Evolutionary conservation across 2,113 vertebrate genomes (phyloP).

Genomic region (Mionectes macconnelli): DNA sequence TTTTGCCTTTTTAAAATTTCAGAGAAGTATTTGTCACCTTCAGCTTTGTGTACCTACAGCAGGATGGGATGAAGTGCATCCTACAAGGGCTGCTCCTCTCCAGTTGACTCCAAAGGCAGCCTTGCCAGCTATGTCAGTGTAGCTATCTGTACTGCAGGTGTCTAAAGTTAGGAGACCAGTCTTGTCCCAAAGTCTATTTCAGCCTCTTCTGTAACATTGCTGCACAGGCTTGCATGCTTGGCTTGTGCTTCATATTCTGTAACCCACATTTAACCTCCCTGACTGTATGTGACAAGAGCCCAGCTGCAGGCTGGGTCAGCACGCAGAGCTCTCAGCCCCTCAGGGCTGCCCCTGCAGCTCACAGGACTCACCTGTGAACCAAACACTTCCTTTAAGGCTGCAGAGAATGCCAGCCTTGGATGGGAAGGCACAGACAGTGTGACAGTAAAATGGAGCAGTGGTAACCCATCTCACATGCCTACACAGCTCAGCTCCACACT

Average conservation of each 20-base stretch:
- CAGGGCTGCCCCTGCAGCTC: background rate
- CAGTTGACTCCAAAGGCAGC: background rate
- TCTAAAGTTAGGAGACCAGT: background rate
- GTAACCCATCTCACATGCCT: background rate
- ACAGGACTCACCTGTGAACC: background rate
- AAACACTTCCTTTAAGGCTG: background rate
- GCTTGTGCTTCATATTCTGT: background rate
- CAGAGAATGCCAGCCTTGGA: background rate
- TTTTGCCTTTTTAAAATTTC: background rate
- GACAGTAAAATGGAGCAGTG: background rate
- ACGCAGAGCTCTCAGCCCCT: background rate
- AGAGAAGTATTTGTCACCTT: background rate
- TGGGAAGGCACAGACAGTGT: background rate
- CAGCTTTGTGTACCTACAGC: background rate
- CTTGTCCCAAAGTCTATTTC: background rate
- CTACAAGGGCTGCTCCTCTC: background rate
- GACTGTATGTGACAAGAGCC: background rate
- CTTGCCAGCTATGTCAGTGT: background rate
- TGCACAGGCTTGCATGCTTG: background rate
- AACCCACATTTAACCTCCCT: background rate
- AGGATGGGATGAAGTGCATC: background rate
- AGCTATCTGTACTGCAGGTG: background rate
- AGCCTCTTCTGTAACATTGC: background rate
- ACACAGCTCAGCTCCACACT: accelerated
- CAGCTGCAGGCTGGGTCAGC: background rate